Base-by-base conservation (phyloP, 2,797 vertebrate species). In the Centroberyx gerrardi region DNA sequence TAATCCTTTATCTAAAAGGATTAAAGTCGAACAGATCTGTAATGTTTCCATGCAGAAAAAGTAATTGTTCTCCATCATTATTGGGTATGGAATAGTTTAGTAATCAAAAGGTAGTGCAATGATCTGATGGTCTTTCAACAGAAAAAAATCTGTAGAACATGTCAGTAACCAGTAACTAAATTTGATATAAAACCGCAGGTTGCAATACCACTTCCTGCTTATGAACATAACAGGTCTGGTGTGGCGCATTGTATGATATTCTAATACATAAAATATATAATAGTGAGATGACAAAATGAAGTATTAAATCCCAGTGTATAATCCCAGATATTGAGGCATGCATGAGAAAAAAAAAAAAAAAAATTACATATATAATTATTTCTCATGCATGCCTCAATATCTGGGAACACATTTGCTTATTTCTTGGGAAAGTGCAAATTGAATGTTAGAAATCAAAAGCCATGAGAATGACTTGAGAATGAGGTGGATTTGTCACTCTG, bases 181-280 rank as follows among this genome's bases (percentile, higher is more conserved):
- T 86, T 88, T 93, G 95, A 94, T 95, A 94, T 92, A 90, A 95
- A 95, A 95, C 95, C 95, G 88, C 95, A 95, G 74, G 85, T 86
- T 93, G 88, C 92, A 93, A 94, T 94, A 95, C 91, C 93, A 94
- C 94, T 94, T 96, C 95, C 95, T 95, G 93, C 88, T 92, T 90
- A 79, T 78, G 88, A 93, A 87, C 79, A 91, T 87, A 92, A 91
- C 88, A 90, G 81, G 85, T 85, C 90, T 74, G 86, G 72, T 71
- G 78, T 72, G 74, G 86, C 89, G 78, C 82, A 74, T 82, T 85
- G 84, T 81, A 82, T 64, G 83, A 92, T 93, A 94, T 90, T 79
- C 74, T 78, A 55, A 78, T 63, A 75, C 56, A 67, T 38, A 53
- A 76, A 61, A 61, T 48, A 63, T 58, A 70, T 58, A 73, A 79